These are phyloP conservation scores for Nasonia oneida DNA, from an alignment of 2,888 invertebrate species.

Conservation along the genomic window DNA sequence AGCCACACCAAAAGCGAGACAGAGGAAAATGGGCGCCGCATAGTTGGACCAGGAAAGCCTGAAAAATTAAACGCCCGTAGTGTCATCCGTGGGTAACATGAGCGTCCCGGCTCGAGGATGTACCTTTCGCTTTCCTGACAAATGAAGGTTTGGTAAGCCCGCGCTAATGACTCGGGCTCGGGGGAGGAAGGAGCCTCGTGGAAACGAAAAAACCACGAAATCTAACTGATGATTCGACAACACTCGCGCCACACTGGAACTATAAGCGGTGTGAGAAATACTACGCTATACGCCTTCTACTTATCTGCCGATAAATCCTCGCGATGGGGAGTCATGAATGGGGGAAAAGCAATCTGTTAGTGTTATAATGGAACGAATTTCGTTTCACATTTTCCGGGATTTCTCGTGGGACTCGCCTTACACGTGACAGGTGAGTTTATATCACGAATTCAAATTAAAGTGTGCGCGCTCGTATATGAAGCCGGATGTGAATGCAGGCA, in stretches of 20 bases:
- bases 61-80: constrained; percentile 64
- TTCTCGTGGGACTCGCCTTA: background rate
- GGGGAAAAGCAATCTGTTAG: background rate
- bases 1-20: constrained; percentile 18
- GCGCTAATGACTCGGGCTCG: constrained; percentile 12
- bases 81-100: constrained; percentile 31
- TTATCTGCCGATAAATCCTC: constrained; percentile 7
- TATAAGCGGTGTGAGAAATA: constrained; percentile 16
- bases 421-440: constrained; percentile 28
- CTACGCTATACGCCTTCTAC: background rate
- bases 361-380: background rate
- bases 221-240: constrained; percentile 61
- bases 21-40: constrained; percentile 25
- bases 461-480: constrained; percentile 10
- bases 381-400: background rate
- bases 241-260: constrained; percentile 27
- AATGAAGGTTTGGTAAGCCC: constrained; percentile 41
- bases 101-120: constrained; percentile 50
- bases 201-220: constrained; percentile 53
- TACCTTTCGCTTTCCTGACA: constrained; percentile 23
- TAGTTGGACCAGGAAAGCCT: constrained; percentile 56
- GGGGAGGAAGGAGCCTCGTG: background rate
- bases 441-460: constrained; percentile 48
- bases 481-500: constrained; percentile 33
- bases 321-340: background rate